phyloP scores from a whole-genome alignment of 2,113 vertebrate species.

The Chaetodon auriga region DNA sequence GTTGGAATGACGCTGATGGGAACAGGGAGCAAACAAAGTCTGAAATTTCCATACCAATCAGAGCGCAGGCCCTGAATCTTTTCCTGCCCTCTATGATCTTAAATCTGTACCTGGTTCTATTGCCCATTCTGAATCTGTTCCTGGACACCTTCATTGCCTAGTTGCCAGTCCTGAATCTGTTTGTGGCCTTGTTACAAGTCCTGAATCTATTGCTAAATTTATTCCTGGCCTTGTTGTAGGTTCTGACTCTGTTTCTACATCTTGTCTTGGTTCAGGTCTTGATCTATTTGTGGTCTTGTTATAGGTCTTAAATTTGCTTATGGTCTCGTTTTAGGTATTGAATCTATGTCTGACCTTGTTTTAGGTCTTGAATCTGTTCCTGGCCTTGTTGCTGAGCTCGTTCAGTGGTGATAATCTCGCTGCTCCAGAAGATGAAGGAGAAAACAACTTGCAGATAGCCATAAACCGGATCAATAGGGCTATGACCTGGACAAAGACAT shows the following conservation, averaged over 20 bases:
- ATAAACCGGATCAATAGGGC: constrained; percentile 89
- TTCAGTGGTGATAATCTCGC: constrained; percentile 93
- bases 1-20: background rate
- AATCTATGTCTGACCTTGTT: background rate
- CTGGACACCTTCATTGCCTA: too few relatives aligned
- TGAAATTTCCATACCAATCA: background rate
- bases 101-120: background rate
- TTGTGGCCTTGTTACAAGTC: background rate
- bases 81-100: background rate
- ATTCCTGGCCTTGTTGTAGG: constrained; percentile 20
- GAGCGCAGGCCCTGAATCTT: background rate
- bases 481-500: constrained; percentile 81
- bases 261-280: background rate
- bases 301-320: background rate
- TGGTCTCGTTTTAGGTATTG: background rate
- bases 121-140: background rate
- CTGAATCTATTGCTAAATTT: background rate
- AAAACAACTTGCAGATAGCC: constrained; percentile 96
- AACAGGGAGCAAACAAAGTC: background rate
- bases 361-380: constrained; percentile 96
- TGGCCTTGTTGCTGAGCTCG: constrained; percentile 95
- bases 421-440: constrained; percentile 89
- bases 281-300: background rate
- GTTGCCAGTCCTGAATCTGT: background rate
- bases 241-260: background rate